Conservation (phyloP, 1,140 invertebrate genomes). For the Polypedilum pembai region DNA sequence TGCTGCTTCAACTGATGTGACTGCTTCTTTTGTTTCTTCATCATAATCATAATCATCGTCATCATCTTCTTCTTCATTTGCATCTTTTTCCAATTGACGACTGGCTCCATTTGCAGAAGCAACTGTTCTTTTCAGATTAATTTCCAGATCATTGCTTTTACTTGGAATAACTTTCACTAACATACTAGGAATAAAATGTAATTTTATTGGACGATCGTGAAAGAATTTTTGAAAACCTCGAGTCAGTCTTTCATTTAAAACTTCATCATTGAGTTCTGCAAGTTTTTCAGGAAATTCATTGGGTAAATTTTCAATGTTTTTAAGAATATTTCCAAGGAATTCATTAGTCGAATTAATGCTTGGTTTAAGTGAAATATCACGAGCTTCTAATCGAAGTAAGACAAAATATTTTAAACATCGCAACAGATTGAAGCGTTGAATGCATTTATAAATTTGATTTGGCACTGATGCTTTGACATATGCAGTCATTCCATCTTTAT, state of each 20-base stretch:
- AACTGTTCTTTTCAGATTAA: slow-evolving; percentile 36
- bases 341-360: slow-evolving; percentile 40
- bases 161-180: slow-evolving; percentile 41
- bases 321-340: slow-evolving; percentile 41
- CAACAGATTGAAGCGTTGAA: slow-evolving; percentile 36
- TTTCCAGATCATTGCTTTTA: slow-evolving; percentile 40
- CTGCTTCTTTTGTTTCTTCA: not conserved
- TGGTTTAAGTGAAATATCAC: slow-evolving; percentile 30
- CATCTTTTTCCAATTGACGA: not conserved
- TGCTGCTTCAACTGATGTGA: no score
- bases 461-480: slow-evolving; percentile 41
- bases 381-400: slow-evolving; percentile 39
- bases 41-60: not conserved
- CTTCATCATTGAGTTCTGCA: slow-evolving; percentile 37
- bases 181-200: slow-evolving; percentile 40
- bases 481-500: slow-evolving; percentile 33
- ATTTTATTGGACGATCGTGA: slow-evolving; percentile 41
- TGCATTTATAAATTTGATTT: slow-evolving; percentile 40
- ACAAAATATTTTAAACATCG: slow-evolving; percentile 43
- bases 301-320: slow-evolving; percentile 33
- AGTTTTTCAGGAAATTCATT: slow-evolving; percentile 32
- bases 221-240: slow-evolving; percentile 40
- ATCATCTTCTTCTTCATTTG: not conserved
- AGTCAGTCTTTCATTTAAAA: slow-evolving; percentile 38
- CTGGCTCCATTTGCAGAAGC: not conserved